Conservation (phyloP, 1,140 invertebrate species). For the Pentalonia nigronervosa region DNA sequence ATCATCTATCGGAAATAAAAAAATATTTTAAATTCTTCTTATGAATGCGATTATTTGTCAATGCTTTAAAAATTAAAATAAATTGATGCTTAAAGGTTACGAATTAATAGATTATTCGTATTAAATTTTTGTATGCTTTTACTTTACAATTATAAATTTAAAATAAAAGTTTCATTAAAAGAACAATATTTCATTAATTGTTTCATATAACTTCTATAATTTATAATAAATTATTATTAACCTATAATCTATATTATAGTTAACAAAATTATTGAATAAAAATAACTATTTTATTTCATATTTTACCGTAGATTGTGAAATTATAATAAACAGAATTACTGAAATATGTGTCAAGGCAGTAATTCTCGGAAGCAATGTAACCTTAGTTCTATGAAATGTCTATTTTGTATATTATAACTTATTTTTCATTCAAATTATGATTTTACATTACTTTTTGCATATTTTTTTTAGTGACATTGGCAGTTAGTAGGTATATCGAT, state of each 20-base stretch:
- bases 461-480: too few relatives aligned
- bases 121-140: background rate
- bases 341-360: background rate
- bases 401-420: background rate
- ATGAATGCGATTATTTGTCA: background rate
- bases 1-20: background rate
- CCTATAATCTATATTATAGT: background rate
- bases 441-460: too few relatives aligned
- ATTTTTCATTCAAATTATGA: background rate
- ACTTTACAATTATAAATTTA: background rate
- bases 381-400: background rate
- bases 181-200: background rate
- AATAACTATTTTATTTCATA: background rate
- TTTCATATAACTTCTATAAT: background rate
- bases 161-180: background rate
- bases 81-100: background rate
- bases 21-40: background rate
- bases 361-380: background rate
- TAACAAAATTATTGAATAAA: background rate
- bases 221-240: too few relatives aligned
- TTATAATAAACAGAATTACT: background rate
- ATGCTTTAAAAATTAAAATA: background rate
- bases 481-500: too few relatives aligned
- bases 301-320: background rate
- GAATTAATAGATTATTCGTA: background rate